Percentiles rank a stretch among this genome's conserved stretches.
phyloP scores from a whole-genome alignment of 2,797 vertebrate genomes.

The Darevskia mixta region DNA sequence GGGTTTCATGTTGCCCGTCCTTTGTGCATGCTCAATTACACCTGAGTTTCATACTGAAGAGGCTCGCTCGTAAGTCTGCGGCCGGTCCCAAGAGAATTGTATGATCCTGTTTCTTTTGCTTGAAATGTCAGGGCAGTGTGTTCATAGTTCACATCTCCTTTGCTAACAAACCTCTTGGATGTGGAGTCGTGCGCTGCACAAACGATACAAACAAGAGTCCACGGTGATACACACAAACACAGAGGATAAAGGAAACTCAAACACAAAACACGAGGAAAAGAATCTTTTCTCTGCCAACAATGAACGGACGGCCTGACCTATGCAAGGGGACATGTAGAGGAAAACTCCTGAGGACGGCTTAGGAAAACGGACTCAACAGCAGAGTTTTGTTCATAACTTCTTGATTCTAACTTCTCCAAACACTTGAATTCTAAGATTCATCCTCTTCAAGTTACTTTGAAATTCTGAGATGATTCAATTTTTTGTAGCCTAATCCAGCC shows the following conservation, averaged over 20 bases:
- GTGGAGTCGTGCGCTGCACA: slow-evolving; percentile 34
- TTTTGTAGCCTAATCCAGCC: not conserved
- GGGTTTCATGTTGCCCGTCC: not conserved
- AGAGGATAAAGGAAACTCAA: slow-evolving; percentile 33
- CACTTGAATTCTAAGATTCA: slow-evolving; percentile 39
- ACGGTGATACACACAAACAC: slow-evolving; percentile 28
- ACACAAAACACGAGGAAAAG: slow-evolving; percentile 29
- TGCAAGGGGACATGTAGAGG: not conserved
- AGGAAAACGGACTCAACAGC: slow-evolving; percentile 49
- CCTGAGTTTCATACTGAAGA: not conserved
- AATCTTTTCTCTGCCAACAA: slow-evolving; percentile 25
- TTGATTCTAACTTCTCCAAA: slow-evolving; percentile 20
- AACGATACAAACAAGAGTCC: slow-evolving; percentile 51
- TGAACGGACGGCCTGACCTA: slow-evolving; percentile 19
- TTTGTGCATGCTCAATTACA: not conserved
- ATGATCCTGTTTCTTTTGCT: not conserved
- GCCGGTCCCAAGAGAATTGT: not conserved
- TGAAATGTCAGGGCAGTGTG: slow-evolving; percentile 48
- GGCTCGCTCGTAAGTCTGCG: not conserved
- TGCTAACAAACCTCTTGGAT: slow-evolving; percentile 39
- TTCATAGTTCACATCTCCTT: slow-evolving; percentile 41
- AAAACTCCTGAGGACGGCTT: not conserved
- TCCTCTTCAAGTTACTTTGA: slow-evolving; percentile 59
- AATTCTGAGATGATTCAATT: slow-evolving; percentile 20
- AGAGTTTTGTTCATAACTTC: slow-evolving; percentile 37